These are phyloP conservation scores for Andricus quercusramuli DNA, from an alignment of 2,888 invertebrate genomes.

Conservation along the genomic window DNA sequence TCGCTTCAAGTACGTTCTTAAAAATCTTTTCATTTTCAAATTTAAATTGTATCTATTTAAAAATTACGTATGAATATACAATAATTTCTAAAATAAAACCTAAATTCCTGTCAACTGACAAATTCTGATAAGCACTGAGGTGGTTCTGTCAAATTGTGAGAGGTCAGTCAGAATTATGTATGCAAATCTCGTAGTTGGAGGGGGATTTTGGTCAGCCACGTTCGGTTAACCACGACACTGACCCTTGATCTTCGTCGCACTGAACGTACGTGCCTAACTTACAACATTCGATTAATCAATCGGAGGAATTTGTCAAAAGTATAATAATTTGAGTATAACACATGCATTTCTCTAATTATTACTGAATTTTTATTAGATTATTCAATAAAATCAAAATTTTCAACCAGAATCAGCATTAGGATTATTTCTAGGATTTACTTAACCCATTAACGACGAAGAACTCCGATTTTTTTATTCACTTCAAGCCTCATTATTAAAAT, in stretches of 20 bases:
- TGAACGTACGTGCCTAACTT: neutral
- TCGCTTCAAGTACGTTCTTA: too few species aligned
- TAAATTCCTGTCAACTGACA: neutral
- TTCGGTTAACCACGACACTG: neutral
- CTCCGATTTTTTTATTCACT: too few species aligned
- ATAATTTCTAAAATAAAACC: accelerated
- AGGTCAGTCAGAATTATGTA: neutral
- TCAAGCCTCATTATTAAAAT: too few species aligned
- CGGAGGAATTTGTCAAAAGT: neutral
- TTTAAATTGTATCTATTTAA: too few species aligned
- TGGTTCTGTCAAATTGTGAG: neutral
- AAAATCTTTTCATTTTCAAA: too few species aligned
- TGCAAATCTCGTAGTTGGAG: neutral
- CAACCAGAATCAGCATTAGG: too few species aligned
- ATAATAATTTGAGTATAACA: neutral
- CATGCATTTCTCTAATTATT: neutral
- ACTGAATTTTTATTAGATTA: neutral
- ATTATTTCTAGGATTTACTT: too few species aligned
- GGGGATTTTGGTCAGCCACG: neutral
- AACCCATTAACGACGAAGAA: too few species aligned
- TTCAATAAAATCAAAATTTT: neutral
- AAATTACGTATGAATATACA: neutral
- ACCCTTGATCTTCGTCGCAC: neutral
- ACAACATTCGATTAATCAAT: neutral
- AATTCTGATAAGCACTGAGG: neutral